phyloP scores from a whole-genome alignment of 2,888 invertebrate genomes.

The Fragum whitleyi region DNA sequence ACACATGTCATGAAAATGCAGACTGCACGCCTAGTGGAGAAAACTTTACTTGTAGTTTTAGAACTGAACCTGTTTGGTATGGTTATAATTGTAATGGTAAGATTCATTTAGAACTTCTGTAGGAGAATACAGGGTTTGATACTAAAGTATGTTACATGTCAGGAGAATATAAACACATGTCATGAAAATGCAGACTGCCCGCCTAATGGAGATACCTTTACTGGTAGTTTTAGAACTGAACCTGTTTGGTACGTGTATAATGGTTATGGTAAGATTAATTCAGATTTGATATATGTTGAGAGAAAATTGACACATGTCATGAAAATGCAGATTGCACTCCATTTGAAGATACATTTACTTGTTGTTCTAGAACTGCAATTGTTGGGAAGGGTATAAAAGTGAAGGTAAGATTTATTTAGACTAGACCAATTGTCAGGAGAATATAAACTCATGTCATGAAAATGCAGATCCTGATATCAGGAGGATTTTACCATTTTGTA shows the following conservation, averaged over 20 bases:
- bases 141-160: no score
- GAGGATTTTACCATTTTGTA: no score
- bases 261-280: constrained; percentile 79
- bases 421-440: no score
- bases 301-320: constrained; percentile 87
- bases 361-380: no score
- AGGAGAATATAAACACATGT: constrained; percentile 86
- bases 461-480: no score
- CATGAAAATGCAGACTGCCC: constrained; percentile 94
- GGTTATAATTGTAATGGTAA: constrained; percentile 77
- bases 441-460: no score
- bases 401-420: no score
- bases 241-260: constrained; percentile 84
- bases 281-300: constrained; percentile 74
- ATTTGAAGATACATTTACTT: no score
- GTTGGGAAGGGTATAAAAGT: no score
- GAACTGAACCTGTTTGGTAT: constrained; percentile 88
- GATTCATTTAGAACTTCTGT: not conserved
- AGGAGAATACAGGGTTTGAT: no score
- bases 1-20: constrained; percentile 91
- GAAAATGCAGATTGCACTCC: constrained; percentile 93
- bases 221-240: constrained; percentile 92
- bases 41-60: constrained; percentile 91
- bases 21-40: constrained; percentile 93
- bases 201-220: constrained; percentile 91